These are phyloP conservation scores for Dipodomys ordii DNA, from an alignment of 2,113 vertebrate genomes.

Conservation along the genomic window DNA sequence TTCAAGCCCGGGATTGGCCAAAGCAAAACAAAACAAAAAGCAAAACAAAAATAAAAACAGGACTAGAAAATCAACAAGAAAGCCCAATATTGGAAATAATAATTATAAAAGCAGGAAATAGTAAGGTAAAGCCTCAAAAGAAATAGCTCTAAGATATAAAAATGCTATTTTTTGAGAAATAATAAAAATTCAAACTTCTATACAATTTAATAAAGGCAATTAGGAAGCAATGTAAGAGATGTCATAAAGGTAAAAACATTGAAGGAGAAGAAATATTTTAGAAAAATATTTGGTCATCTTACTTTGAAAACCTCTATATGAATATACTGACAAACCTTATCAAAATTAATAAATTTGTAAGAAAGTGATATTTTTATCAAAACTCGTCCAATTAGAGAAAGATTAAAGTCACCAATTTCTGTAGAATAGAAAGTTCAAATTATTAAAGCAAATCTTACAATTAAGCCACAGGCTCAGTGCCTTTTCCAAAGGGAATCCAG, in stretches of 20 bases:
- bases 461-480: neutral
- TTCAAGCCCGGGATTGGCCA: no score
- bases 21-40: no score
- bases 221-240: conserved; percentile 7
- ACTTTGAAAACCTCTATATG: neutral
- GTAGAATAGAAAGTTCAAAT: neutral
- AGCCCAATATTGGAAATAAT: neutral
- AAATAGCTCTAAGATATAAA: conserved; percentile 1
- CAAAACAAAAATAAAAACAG: neutral
- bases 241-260: neutral
- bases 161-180: neutral
- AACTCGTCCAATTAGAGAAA: neutral
- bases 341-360: conserved; percentile 12
- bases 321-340: neutral
- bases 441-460: neutral
- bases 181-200: conserved; percentile 3
- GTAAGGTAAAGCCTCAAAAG: neutral
- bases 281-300: neutral
- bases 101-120: neutral
- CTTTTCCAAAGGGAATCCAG: neutral
- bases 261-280: conserved; percentile 5
- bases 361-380: neutral
- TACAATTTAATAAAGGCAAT: conserved; percentile 6
- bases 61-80: neutral
- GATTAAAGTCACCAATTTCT: neutral